Percentiles rank a stretch among this genome's conserved stretches.
These are phyloP conservation scores for Dryadula phaetusa DNA, from an alignment of 2,888 invertebrate genomes.

Conservation along the genomic window DNA sequence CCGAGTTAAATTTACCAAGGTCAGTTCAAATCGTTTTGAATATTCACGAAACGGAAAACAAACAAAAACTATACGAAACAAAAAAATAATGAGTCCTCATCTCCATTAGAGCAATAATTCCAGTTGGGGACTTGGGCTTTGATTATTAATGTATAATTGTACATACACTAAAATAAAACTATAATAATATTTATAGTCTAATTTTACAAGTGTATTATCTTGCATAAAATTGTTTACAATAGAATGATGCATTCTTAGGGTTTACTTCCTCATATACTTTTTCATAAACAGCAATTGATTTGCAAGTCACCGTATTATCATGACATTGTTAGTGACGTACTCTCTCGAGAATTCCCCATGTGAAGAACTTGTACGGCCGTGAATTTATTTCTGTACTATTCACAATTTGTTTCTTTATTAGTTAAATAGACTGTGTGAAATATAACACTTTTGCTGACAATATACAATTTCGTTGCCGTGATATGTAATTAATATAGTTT, in stretches of 20 bases:
- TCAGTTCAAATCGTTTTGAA: background rate
- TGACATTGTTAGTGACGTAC: constrained; percentile 31
- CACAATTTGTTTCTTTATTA: constrained; percentile 11
- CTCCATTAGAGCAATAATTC: background rate
- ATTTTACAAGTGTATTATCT: background rate
- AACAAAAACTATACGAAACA: background rate
- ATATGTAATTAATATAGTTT: background rate
- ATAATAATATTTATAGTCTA: background rate
- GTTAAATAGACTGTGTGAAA: constrained; percentile 11
- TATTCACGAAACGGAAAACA: background rate
- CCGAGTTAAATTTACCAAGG: constrained; percentile 9
- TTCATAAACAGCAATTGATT: background rate
- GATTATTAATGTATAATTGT: background rate
- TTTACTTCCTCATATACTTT: constrained; percentile 3
- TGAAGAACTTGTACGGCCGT: constrained; percentile 11
- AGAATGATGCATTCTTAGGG: background rate
- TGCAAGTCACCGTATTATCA: constrained; percentile 27
- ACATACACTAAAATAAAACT: no score
- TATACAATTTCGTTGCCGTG: background rate
- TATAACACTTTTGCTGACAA: background rate
- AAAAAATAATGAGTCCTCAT: background rate
- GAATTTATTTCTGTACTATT: constrained; percentile 28
- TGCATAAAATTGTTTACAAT: background rate
- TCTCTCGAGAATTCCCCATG: constrained; percentile 26
- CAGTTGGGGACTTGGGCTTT: background rate